phyloP scores from a whole-genome alignment of 2,113 vertebrate genomes.

The Riparia riparia region DNA sequence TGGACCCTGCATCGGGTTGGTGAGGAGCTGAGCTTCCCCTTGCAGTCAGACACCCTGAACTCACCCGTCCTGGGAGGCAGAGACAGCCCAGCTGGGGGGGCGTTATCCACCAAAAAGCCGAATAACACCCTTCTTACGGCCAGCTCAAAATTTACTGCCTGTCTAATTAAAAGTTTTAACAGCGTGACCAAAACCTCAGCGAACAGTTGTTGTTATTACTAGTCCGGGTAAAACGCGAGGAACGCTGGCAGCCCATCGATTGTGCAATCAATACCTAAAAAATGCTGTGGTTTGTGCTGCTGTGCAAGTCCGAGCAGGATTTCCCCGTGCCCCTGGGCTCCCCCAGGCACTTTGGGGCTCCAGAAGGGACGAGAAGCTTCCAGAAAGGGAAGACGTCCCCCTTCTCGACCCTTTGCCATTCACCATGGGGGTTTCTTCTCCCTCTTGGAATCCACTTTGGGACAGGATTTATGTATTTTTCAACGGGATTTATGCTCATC shows the following conservation, averaged over 20 bases:
- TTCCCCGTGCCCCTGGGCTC: not conserved
- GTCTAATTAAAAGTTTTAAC: not conserved
- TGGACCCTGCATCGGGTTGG: not conserved
- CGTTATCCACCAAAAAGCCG: not conserved
- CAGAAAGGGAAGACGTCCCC: too few relatives aligned
- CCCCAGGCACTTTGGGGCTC: not conserved
- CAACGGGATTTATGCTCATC: accelerated
- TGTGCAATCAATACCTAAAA: not conserved
- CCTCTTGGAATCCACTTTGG: not conserved
- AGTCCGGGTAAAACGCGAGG: not conserved
- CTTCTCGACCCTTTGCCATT: not conserved
- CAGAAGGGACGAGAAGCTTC: not conserved
- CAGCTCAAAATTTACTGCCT: not conserved
- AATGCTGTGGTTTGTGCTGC: not conserved
- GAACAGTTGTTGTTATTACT: not conserved
- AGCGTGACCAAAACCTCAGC: not conserved
- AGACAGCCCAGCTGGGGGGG: not conserved
- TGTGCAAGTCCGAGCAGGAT: not conserved
- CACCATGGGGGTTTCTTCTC: accelerated
- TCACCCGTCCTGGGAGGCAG: not conserved
- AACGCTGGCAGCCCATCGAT: not conserved
- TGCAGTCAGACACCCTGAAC: not conserved
- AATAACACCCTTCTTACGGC: accelerated
- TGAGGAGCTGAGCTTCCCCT: not conserved
- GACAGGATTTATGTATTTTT: not conserved